Percentiles rank a stretch among this genome's conserved stretches.
These are phyloP conservation scores for Calycopis cecrops DNA, from an alignment of 1,140 invertebrate species.

Conservation along the genomic window DNA sequence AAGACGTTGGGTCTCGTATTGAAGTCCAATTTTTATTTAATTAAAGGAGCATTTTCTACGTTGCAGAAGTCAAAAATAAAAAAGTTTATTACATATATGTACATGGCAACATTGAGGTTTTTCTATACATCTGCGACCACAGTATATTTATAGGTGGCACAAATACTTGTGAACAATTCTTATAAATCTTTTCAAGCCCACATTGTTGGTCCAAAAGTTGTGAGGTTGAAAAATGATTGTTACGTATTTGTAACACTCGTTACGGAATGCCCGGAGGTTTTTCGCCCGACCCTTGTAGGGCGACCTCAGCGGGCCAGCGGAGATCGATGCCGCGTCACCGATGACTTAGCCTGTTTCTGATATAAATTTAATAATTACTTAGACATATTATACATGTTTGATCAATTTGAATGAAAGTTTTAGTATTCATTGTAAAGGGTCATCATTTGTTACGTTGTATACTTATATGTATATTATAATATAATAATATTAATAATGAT, in stretches of 20 bases:
- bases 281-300: conserved; percentile 37
- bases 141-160: not conserved
- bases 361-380: not conserved
- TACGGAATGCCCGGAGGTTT: conserved; percentile 37
- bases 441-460: too few species aligned
- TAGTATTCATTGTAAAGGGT: too few species aligned
- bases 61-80: too few species aligned
- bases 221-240: conserved; percentile 34
- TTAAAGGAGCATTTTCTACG: too few species aligned
- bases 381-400: too few species aligned
- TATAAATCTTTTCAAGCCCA: conserved; percentile 9
- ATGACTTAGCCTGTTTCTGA: conserved; percentile 21
- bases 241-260: conserved; percentile 34
- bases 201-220: not conserved
- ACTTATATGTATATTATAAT: too few species aligned
- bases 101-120: too few species aligned
- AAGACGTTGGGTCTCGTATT: too few species aligned
- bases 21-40: too few species aligned
- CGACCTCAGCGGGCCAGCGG: conserved; percentile 29
- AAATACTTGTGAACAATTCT: conserved; percentile 3
- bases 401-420: too few species aligned
- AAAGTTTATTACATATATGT: too few species aligned
- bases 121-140: not conserved
- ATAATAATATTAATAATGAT: too few species aligned
- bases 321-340: conserved; percentile 36